phyloP scores from a whole-genome alignment of 2,113 vertebrate genomes.

The Xiphophorus hellerii region DNA sequence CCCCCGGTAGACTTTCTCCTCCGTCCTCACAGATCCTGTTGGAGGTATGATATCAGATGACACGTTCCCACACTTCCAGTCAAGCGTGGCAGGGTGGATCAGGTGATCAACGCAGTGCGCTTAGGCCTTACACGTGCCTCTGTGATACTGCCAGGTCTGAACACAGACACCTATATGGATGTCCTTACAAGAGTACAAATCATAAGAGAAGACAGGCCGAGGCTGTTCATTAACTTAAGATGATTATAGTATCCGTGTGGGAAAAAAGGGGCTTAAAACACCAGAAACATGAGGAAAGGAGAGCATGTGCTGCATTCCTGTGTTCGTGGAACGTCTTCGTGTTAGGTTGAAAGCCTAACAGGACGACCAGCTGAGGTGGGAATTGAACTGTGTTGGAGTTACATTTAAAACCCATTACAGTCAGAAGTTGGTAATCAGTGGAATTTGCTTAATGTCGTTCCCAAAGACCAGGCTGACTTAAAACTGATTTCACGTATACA shows the following conservation, averaged over 20 bases:
- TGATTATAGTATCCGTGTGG: conserved; percentile 45
- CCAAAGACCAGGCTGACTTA: too few species aligned
- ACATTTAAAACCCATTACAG: too few species aligned
- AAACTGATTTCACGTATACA: too few species aligned
- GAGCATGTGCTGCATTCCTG: not conserved
- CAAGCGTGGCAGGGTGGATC: conserved; percentile 35
- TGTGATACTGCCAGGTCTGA: conserved; percentile 36
- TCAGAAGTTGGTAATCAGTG: too few species aligned
- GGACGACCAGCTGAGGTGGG: too few species aligned
- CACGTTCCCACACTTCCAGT: conserved; percentile 70
- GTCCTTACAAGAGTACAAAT: conserved; percentile 19
- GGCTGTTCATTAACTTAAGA: conserved; percentile 39
- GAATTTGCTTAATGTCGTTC: too few species aligned
- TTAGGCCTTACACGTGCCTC: conserved; percentile 50
- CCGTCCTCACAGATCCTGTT: conserved; percentile 58
- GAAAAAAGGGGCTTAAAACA: not conserved
- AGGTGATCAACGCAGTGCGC: conserved; percentile 20
- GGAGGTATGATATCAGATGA: conserved; percentile 62
- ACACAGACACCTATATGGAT: conserved; percentile 41
- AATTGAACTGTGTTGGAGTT: too few species aligned
- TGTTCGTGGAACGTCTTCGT: too few species aligned
- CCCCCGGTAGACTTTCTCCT: conserved; percentile 25
- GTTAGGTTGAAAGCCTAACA: not conserved
- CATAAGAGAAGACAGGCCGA: conserved; percentile 37
- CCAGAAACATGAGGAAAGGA: not conserved